Conservation (phyloP, 2,113 vertebrate species). For the Lophura nycthemera region DNA sequence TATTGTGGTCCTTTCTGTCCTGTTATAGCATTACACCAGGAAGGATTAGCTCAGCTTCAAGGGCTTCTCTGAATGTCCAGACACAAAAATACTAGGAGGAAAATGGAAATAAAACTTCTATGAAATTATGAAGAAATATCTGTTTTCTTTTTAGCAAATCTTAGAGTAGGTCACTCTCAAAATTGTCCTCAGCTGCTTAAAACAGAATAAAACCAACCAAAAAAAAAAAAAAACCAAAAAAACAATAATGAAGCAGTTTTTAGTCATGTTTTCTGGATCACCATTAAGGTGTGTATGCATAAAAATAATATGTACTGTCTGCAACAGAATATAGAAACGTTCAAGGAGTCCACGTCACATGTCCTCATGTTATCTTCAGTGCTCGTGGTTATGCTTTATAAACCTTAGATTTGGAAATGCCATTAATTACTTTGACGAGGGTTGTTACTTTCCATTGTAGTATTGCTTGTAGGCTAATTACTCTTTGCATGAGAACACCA, state of each 20-base stretch:
- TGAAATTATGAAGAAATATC: neutral
- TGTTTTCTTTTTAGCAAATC: neutral
- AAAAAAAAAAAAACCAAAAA: too few relatives aligned
- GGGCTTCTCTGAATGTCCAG: neutral
- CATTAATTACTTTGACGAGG: neutral
- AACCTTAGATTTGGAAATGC: neutral
- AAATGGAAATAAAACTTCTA: neutral
- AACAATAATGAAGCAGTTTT: neutral
- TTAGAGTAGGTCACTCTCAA: neutral
- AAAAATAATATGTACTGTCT: neutral
- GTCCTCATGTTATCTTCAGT: neutral
- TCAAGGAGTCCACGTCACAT: too few relatives aligned
- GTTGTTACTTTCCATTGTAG: neutral
- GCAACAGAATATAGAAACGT: neutral
- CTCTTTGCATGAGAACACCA: neutral
- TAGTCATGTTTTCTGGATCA: neutral
- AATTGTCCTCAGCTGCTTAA: neutral
- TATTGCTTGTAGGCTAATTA: neutral
- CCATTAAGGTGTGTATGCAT: neutral
- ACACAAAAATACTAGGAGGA: conserved; percentile 17
- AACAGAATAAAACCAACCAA: neutral
- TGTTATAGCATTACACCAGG: neutral
- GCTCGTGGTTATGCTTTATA: neutral
- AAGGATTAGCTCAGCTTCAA: neutral
- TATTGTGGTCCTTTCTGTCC: too few relatives aligned